Conservation (phyloP, 1,140 invertebrate genomes). For the Nomia melanderi region DNA sequence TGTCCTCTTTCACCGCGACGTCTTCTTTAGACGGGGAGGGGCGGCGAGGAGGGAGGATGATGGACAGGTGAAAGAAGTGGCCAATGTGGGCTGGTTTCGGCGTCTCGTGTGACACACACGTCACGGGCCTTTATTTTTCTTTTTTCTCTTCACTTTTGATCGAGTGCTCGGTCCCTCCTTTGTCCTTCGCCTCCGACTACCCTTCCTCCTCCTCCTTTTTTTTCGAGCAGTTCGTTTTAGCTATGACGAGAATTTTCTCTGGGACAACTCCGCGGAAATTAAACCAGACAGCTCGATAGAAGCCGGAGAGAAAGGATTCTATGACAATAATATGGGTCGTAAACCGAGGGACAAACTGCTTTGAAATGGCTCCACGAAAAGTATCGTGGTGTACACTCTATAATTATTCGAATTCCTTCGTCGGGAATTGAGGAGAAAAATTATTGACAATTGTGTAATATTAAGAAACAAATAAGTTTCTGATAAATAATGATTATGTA, state of each 20-base stretch:
- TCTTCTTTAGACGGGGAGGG: constrained; percentile 61
- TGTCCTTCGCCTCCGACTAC: constrained; percentile 52
- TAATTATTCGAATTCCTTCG: not conserved
- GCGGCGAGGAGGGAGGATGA: constrained; percentile 62
- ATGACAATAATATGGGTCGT: not conserved
- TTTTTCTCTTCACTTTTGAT: constrained; percentile 76
- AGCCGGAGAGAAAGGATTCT: not conserved
- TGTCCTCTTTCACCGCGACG: constrained; percentile 69
- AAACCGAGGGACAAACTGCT: not conserved
- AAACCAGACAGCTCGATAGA: constrained; percentile 12
- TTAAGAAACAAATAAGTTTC: too few species aligned
- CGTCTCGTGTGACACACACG: constrained; percentile 80
- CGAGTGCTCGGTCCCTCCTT: constrained; percentile 71
- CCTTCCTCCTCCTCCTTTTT: too few species aligned
- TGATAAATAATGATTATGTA: too few species aligned
- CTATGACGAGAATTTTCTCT: constrained; percentile 42
- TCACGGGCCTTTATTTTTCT: constrained; percentile 75
- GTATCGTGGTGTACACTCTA: not conserved
- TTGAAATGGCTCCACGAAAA: not conserved
- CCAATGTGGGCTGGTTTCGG: constrained; percentile 80
- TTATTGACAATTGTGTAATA: too few species aligned
- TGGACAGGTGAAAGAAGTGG: constrained; percentile 81
- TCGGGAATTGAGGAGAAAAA: too few species aligned
- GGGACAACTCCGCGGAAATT: constrained; percentile 38
- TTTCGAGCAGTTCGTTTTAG: constrained; percentile 51